Conservation (phyloP, 2,113 vertebrate species). For the Ia io region DNA sequence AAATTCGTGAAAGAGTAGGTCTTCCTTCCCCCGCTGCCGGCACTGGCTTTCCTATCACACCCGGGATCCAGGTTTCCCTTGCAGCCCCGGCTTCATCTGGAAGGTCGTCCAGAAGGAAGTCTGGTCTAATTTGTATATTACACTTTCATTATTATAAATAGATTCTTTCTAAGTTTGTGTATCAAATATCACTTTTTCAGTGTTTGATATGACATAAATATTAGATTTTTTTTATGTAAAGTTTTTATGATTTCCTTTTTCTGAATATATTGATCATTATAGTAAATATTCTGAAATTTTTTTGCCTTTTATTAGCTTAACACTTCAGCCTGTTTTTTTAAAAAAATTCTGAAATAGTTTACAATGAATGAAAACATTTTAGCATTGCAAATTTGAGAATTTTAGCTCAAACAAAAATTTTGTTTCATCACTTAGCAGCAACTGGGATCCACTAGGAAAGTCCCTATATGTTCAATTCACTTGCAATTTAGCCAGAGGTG, state of each 20-base stretch:
- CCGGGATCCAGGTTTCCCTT: no score
- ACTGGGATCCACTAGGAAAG: neutral
- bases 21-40: no score
- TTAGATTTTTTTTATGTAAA: conserved; percentile 35
- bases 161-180: neutral
- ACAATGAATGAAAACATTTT: neutral
- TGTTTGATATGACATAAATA: neutral
- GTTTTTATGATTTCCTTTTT: conserved; percentile 50
- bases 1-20: no score
- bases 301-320: conserved; percentile 45
- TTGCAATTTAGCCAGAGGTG: neutral
- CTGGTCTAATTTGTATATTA: no score
- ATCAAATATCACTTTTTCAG: conserved; percentile 2
- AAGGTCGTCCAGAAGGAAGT: no score
- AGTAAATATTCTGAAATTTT: conserved; percentile 60
- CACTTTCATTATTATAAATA: no score
- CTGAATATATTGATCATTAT: conserved; percentile 38
- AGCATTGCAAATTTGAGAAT: neutral
- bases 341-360: neutral
- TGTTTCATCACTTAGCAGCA: neutral
- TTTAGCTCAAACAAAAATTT: neutral
- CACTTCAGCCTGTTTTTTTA: conserved; percentile 1
- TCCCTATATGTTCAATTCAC: neutral
- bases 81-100: no score
- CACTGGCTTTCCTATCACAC: no score